Evolutionary conservation across 53 echinoderm and acorn worm genomes (phyloP), one percentile per base, ranked within the genome.

Genomic region (Astropecten irregularis): DNA sequence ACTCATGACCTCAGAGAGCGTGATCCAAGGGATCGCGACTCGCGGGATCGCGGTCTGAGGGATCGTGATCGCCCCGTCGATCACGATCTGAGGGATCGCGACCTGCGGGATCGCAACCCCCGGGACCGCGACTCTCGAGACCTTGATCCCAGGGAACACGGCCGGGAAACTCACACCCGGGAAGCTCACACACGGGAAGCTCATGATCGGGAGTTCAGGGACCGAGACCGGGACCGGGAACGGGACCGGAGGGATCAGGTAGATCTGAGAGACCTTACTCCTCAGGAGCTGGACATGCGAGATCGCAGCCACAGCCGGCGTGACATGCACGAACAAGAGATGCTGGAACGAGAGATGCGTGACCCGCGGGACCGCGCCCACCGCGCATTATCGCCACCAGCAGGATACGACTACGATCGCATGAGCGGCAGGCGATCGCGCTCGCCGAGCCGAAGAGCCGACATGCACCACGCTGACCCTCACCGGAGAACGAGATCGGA

Each of bases 401-500:
- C 69, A 10, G 86, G 88, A 38, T 92, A 99, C 51, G 90, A 93
- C n/a, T 88, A 95, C 31, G 68, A 73, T 52, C 71, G 57, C 38
- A 70, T 70, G 84, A 47, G 61, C n/a, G 83, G 83, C 23, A 63
- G 96, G 35, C 76, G 99, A 49, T 94, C 99, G 10, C 88, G 99
- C 30, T 99, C 99, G 23, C 99, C 99, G 28, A 94, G 88, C 58
- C 77, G 94, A 66, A 63, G 99, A 39, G 88, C 71, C 3, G 92
- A 94, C 21, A 69, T 68, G 20, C 66, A 85, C 22, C 85, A 71
- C 40, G 55, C 83, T 23, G 95, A 95, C 21, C 76, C 82, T 5
- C 92, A 92, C 49, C 88, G 99, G 30, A 73, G 99, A 25, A 99
- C 94, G 48, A 77, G 92, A 39, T 99, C 99, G 13, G 99, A 99